These are phyloP conservation scores for Phalloptychus januarius DNA, from an alignment of 2,797 vertebrate species.

Conservation along the genomic window DNA sequence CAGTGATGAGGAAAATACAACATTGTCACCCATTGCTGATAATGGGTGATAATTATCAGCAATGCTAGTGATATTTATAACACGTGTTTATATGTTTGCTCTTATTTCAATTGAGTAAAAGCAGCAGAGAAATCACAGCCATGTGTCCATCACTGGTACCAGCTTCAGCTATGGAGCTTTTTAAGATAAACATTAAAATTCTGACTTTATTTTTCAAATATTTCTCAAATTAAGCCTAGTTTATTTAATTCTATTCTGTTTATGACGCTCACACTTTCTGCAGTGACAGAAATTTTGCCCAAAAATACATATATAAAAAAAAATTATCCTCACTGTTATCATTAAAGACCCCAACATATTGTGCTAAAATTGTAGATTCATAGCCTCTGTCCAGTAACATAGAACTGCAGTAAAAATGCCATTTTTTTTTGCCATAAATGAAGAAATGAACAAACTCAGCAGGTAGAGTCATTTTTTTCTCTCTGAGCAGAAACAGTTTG, in stretches of 20 bases:
- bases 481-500: background rate
- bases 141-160: background rate
- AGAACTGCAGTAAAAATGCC: background rate
- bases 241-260: background rate
- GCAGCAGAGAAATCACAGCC: background rate
- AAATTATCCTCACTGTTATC: no score
- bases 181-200: no score
- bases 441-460: background rate
- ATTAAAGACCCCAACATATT: background rate
- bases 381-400: background rate
- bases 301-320: background rate
- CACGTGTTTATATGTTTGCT: background rate
- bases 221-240: background rate
- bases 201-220: background rate
- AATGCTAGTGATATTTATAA: background rate
- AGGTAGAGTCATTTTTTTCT: background rate
- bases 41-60: no score
- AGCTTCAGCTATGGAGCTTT: no score
- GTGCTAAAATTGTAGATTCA: background rate
- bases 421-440: background rate
- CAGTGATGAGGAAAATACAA: background rate
- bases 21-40: background rate
- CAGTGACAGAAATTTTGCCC: background rate
- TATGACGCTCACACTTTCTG: background rate
- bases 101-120: background rate